Base-by-base conservation (phyloP, 2,888 invertebrate genomes). In the Brenthis daphne region DNA sequence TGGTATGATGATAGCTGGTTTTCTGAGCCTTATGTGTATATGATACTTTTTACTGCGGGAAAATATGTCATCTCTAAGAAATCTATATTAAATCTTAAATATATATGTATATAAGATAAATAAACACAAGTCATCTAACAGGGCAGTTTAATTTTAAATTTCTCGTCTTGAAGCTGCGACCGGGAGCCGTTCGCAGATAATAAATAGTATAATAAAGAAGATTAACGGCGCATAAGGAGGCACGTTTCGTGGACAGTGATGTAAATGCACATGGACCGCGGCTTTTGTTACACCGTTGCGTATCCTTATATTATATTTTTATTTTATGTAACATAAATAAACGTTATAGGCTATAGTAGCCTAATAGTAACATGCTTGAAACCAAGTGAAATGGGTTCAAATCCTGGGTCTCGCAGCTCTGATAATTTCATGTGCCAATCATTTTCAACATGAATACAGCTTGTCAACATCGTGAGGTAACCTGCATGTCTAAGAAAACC, bases 181-280 rank as follows among this genome's bases (percentile, higher is more conserved):
- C 78, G 77, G 79, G 75, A 63, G 75, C 79, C 75, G 80, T 80
- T 82, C 75, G 74, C 78, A 83, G 84, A 85, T 89, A 90, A 89
- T 89, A 89, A 87, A 90, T 89, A 86, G 87, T 86, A 86, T 85
- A 89, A 90, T 90, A 90, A 90, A 90, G 88, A 89, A 88, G 90
- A 90, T 90, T 89, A 90, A 90, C 88, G 86, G 86, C 86, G 88
- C 87, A 88, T 87, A 89, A 90, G 88, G 84, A 90, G 85, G 86
- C 88, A 88, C 89, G 89, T 89, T 88, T 86, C 82, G 83, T 76
- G 87, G 88, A 88, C 90, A 86, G 82, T 87, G 89, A 88, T 85
- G 85, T 87, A 89, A 83, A 82, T 86, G 85, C 86, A 84, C 80
- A 81, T 80, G 82, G 79, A 79, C 79, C 73, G 68, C 73, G 76